Evolutionary conservation across 2,888 invertebrate species (phyloP).

Genomic region (Thereva unica): DNA sequence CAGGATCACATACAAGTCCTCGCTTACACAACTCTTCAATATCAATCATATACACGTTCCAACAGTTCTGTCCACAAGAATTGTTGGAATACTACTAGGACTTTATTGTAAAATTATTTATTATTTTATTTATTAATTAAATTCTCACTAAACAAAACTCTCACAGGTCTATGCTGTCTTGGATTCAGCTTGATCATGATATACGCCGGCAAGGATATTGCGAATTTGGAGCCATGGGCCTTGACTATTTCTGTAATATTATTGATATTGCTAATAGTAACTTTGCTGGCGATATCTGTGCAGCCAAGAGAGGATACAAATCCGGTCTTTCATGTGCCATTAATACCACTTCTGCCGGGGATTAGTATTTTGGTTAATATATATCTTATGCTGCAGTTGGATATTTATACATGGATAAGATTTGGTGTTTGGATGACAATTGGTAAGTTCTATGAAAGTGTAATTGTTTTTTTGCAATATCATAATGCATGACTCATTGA

Average conservation of each 20-base stretch:
- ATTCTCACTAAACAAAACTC: background rate
- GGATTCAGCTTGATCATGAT: constrained; percentile 51
- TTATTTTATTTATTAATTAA: background rate
- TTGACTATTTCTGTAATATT: constrained; percentile 47
- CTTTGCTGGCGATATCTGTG: constrained; percentile 50
- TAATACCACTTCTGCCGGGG: constrained; percentile 80
- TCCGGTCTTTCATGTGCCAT: constrained; percentile 69
- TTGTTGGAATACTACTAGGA: constrained; percentile 50
- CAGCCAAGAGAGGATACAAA: constrained; percentile 52
- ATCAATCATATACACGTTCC: constrained; percentile 48
- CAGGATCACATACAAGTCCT: constrained; percentile 46
- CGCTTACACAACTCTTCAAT: constrained; percentile 52
- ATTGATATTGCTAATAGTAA: constrained; percentile 45
- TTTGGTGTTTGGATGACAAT: constrained; percentile 80
- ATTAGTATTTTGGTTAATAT: constrained; percentile 82
- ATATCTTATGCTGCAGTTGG: constrained; percentile 82
- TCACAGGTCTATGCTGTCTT: constrained; percentile 50
- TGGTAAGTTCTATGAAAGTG: constrained; percentile 63
- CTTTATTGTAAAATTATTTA: constrained; percentile 50
- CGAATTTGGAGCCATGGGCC: constrained; percentile 49
- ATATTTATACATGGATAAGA: constrained; percentile 78
- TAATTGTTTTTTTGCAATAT: background rate
- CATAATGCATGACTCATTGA: background rate
- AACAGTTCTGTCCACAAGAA: constrained; percentile 49
- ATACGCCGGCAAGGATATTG: constrained; percentile 49